Percentiles rank a stretch among this genome's conserved stretches.
Conservation (phyloP, 1,140 invertebrate species). For the Hirudo medicinalis region DNA sequence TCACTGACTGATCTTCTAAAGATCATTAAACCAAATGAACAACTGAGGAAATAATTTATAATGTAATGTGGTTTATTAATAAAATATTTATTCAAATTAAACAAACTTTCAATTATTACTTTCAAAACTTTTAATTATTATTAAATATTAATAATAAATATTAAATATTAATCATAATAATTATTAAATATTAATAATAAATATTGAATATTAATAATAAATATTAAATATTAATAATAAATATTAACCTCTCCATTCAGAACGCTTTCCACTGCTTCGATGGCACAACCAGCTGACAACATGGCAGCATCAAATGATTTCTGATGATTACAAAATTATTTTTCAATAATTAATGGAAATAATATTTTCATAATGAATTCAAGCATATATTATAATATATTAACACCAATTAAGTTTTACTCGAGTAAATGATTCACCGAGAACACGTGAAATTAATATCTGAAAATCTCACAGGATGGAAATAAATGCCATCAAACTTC, state of each 20-base stretch:
- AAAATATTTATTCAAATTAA: too few species aligned
- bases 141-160: neutral
- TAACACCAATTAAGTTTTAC: slow-evolving; percentile 11
- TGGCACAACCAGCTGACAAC: slow-evolving; percentile 61
- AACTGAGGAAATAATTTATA: too few species aligned
- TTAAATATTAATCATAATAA: too few species aligned
- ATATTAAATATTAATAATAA: slow-evolving; percentile 19
- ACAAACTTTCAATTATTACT: too few species aligned
- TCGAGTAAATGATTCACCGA: neutral
- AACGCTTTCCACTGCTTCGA: slow-evolving; percentile 63
- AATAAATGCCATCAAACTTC: slow-evolving; percentile 69
- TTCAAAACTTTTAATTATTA: too few species aligned
- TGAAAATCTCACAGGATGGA: slow-evolving; percentile 56
- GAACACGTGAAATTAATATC: neutral
- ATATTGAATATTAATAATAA: neutral
- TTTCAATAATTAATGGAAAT: neutral
- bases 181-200: neutral
- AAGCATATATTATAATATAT: neutral
- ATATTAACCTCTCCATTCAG: slow-evolving; percentile 48
- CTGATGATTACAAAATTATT: slow-evolving; percentile 44
- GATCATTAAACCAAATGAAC: too few species aligned
- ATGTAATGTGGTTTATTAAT: too few species aligned
- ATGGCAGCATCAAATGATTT: slow-evolving; percentile 60
- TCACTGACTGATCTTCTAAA: too few species aligned
- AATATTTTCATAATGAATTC: slow-evolving; percentile 13